These are phyloP conservation scores for Uria lomvia DNA, from an alignment of 2,113 vertebrate genomes.

Conservation along the genomic window DNA sequence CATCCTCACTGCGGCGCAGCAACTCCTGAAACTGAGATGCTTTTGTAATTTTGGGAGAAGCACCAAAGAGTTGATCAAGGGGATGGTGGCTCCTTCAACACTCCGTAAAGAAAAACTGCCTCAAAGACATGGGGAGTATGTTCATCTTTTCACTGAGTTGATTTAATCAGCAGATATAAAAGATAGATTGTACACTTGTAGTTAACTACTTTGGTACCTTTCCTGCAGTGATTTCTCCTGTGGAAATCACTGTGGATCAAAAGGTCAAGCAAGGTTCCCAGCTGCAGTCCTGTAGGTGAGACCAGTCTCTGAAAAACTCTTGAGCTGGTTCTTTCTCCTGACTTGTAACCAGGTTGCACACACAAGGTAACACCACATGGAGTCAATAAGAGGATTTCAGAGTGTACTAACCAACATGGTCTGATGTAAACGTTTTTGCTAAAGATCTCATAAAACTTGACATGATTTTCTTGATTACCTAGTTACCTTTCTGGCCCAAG, in stretches of 20 bases:
- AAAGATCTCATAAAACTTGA: constrained; percentile 38
- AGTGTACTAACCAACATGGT: constrained; percentile 13
- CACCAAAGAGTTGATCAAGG: background rate
- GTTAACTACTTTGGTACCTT: background rate
- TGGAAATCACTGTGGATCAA: background rate
- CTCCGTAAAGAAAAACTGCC: background rate
- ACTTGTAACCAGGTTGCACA: background rate
- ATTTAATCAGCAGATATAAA: background rate
- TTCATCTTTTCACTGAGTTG: background rate
- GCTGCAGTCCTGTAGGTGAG: background rate
- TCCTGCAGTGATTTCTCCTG: background rate
- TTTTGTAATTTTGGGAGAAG: background rate
- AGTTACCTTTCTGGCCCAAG: background rate
- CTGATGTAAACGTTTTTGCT: constrained; percentile 43
- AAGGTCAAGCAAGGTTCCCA: background rate
- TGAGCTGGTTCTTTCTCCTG: background rate
- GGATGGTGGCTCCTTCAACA: background rate
- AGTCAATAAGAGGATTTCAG: constrained; percentile 17
- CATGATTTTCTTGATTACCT: background rate
- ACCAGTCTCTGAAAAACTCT: background rate
- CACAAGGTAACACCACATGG: background rate
- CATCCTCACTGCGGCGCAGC: background rate
- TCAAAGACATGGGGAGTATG: background rate
- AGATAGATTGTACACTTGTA: background rate
- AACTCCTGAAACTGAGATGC: background rate